phyloP scores from a whole-genome alignment of 2,797 vertebrate species.

The Meda fulgida region DNA sequence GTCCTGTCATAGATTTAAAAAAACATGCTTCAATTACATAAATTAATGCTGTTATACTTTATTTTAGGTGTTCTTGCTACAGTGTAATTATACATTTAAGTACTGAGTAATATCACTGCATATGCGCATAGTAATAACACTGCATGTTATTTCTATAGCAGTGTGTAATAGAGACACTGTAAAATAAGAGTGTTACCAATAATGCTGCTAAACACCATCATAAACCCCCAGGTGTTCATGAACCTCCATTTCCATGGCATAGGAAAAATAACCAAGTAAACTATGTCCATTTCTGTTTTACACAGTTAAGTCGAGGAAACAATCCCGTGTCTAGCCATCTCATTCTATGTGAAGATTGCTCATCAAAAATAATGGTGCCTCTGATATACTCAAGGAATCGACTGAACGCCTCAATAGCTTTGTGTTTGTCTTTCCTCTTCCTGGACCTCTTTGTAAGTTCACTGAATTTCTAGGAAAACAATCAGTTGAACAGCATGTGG shows the following conservation, averaged over 20 bases:
- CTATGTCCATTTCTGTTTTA: neutral
- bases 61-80: too few species aligned
- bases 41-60: too few species aligned
- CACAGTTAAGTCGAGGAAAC: neutral
- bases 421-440: slow-evolving; percentile 9
- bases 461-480: slow-evolving; percentile 7
- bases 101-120: too few species aligned
- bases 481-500: neutral
- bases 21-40: neutral
- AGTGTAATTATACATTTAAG: too few species aligned
- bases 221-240: neutral
- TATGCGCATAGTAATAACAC: too few species aligned
- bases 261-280: neutral
- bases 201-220: neutral
- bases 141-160: neutral
- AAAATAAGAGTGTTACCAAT: too few species aligned
- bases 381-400: neutral
- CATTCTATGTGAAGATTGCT: slow-evolving; percentile 10
- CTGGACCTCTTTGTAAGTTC: slow-evolving; percentile 16
- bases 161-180: neutral
- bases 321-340: neutral
- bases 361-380: slow-evolving; percentile 11
- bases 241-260: neutral
- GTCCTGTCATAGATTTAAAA: neutral
- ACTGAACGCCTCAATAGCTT: slow-evolving; percentile 23